Evolutionary conservation across 2,113 vertebrate species (phyloP).

Genomic region (Morone chrysops): DNA sequence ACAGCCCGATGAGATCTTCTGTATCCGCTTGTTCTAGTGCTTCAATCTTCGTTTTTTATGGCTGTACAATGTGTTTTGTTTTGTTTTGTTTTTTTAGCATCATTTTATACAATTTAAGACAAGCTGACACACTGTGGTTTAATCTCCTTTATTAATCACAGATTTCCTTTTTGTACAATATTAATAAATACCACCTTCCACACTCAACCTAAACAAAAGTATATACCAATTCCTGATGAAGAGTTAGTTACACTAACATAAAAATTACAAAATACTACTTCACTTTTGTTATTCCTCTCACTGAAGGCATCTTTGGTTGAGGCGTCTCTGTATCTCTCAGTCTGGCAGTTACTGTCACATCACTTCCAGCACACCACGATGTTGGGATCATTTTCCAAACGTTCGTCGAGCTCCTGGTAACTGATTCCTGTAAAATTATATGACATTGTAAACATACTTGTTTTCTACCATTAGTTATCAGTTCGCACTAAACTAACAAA

Average conservation of each 20-base stretch:
- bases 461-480: neutral
- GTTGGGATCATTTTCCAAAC: constrained; percentile 96
- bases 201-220: neutral
- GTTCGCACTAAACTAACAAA: neutral
- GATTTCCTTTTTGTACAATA: constrained; percentile 19
- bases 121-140: neutral
- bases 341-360: constrained; percentile 30
- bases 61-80: neutral
- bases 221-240: neutral
- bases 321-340: constrained; percentile 30
- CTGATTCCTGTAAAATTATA: constrained; percentile 89
- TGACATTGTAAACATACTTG: neutral
- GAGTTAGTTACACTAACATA: neutral
- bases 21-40: neutral
- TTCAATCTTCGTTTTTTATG: neutral
- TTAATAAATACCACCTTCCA: constrained; percentile 28
- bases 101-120: neutral
- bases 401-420: constrained; percentile 96
- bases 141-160: constrained; percentile 27
- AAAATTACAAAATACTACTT: constrained; percentile 40
- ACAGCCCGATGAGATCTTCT: neutral
- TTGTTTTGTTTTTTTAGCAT: too few relatives aligned
- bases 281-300: constrained; percentile 4
- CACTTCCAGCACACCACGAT: constrained; percentile 94
- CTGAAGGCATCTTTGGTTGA: constrained; percentile 63